phyloP scores from a whole-genome alignment of 2,888 invertebrate species.

The Plagodis pulveraria region DNA sequence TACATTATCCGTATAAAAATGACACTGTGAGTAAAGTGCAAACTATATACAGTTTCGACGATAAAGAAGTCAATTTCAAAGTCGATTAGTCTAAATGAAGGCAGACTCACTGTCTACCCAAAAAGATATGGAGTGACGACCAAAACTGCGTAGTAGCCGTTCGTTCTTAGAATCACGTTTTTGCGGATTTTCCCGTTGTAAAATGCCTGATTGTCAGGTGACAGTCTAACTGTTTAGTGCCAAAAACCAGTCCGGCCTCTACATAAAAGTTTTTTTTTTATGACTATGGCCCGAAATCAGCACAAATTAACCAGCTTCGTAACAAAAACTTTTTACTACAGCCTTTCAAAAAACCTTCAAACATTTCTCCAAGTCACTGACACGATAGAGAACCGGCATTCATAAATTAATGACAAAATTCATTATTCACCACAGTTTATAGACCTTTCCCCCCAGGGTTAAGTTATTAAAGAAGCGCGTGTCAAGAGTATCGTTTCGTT shows the following conservation, averaged over 20 bases:
- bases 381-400: neutral
- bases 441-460: constrained; percentile 12
- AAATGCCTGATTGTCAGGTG: neutral
- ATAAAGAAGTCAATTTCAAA: too few relatives aligned
- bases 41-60: too few relatives aligned
- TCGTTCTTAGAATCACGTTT: neutral
- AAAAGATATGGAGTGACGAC: neutral
- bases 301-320: too few relatives aligned
- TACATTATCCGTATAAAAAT: too few relatives aligned
- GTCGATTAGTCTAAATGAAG: too few relatives aligned
- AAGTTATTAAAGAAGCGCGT: constrained; percentile 19
- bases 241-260: too few relatives aligned
- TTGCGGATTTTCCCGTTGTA: neutral
- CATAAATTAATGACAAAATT: constrained; percentile 7
- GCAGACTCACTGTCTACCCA: too few relatives aligned
- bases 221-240: neutral
- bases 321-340: too few relatives aligned
- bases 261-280: too few relatives aligned
- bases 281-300: too few relatives aligned
- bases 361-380: neutral
- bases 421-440: constrained; percentile 6
- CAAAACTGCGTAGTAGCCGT: neutral
- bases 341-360: neutral
- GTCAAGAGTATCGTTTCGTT: constrained; percentile 22
- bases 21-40: too few relatives aligned